Conservation (phyloP, 2,797 vertebrate species). For the Morus bassanus region DNA sequence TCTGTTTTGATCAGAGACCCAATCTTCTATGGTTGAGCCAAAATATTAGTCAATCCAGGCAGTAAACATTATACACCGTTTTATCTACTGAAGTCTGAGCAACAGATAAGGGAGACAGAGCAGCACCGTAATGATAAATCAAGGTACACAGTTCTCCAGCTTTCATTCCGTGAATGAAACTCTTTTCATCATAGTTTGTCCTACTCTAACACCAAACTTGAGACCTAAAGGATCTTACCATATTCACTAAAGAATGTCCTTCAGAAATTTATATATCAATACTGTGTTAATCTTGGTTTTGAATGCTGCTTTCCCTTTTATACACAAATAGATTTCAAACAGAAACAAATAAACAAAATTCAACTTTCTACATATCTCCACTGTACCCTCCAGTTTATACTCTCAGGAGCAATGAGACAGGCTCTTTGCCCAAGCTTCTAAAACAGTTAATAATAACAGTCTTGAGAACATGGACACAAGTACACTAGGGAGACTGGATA, state of each 20-base stretch:
- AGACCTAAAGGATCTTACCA: neutral
- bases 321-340: neutral
- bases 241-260: neutral
- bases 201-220: neutral
- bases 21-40: neutral
- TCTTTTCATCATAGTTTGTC: neutral
- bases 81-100: neutral
- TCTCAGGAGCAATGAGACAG: neutral
- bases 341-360: neutral
- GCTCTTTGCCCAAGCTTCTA: neutral
- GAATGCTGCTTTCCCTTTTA: neutral
- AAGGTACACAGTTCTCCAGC: neutral
- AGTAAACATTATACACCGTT: neutral
- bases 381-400: neutral
- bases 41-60: neutral
- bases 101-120: neutral
- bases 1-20: neutral
- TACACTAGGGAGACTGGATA: neutral
- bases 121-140: neutral
- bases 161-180: neutral
- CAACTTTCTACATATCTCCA: neutral
- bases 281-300: neutral
- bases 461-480: neutral
- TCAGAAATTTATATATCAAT: neutral
- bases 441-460: neutral